A percentile compares a stretch with the other conserved stretches of the same genome.
Evolutionary conservation across 2,888 invertebrate species (phyloP).

Genomic region (Helobdella robusta): DNA sequence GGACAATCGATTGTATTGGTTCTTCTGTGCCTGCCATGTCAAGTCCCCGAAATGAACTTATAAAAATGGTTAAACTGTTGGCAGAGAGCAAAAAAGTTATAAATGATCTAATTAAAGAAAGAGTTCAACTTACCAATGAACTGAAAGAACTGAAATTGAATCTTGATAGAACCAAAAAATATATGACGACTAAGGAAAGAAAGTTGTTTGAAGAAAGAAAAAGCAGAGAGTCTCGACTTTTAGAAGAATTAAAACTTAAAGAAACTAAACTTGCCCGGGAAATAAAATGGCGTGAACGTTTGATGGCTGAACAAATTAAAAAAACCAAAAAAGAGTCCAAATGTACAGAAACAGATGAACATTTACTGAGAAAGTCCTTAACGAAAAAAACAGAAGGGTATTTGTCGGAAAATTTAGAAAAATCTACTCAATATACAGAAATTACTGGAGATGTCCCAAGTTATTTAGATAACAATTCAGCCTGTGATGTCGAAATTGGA

Average conservation of each 20-base stretch:
- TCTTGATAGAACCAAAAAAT: not conserved
- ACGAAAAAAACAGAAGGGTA: too few species aligned
- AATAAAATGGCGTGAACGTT: too few species aligned
- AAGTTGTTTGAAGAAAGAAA: not conserved
- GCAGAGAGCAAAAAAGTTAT: constrained; percentile 18
- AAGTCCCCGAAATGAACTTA: constrained; percentile 11
- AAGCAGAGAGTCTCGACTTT: too few species aligned
- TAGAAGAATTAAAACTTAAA: not conserved
- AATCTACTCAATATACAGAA: too few species aligned
- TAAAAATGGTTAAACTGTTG: constrained; percentile 8
- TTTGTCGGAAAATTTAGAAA: too few species aligned
- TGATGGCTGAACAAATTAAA: too few species aligned
- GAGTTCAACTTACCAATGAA: not conserved
- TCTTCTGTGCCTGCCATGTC: not conserved
- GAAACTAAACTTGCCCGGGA: not conserved
- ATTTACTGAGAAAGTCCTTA: too few species aligned
- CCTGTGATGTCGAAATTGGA: too few species aligned
- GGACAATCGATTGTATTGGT: not conserved
- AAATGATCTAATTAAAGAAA: constrained; percentile 5
- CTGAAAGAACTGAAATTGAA: not conserved
- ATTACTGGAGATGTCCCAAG: too few species aligned
- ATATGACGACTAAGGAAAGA: not conserved
- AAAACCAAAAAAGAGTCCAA: too few species aligned
- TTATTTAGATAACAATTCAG: too few species aligned
- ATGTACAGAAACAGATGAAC: too few species aligned